Evolutionary conservation across 2,888 invertebrate species (phyloP).

Genomic region (Metopia argyrocephala): DNA sequence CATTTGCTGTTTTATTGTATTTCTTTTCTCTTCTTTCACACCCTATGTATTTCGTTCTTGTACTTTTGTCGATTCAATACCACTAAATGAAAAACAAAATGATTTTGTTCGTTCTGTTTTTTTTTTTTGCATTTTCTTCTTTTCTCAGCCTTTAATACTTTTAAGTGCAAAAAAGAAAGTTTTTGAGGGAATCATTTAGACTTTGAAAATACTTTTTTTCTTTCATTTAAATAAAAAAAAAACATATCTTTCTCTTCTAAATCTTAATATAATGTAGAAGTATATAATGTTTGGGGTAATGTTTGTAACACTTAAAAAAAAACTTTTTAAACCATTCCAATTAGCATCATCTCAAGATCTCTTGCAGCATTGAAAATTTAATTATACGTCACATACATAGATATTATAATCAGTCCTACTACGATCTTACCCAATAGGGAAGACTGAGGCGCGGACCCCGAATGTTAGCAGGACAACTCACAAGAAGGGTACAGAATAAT

Average conservation of each 20-base stretch:
- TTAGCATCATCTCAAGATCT: too few species aligned
- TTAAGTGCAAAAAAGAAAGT: constrained; percentile 17
- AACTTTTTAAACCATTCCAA: too few species aligned
- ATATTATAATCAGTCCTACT: too few species aligned
- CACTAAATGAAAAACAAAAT: constrained; percentile 3
- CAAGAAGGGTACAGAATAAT: too few species aligned
- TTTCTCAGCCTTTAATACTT: constrained; percentile 13
- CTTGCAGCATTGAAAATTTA: too few species aligned
- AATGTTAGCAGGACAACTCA: too few species aligned
- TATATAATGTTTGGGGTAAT: background rate
- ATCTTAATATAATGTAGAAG: too few species aligned
- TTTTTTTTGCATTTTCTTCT: constrained; percentile 5
- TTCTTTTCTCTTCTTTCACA: background rate
- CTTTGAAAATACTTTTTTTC: background rate
- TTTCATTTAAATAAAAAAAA: too few species aligned
- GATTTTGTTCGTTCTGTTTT: constrained; percentile 21
- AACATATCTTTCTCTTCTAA: background rate
- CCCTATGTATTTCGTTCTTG: background rate
- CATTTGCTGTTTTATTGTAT: background rate
- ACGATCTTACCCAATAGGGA: too few species aligned
- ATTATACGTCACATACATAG: too few species aligned
- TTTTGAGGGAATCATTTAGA: constrained; percentile 12
- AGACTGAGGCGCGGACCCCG: too few species aligned
- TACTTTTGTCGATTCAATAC: constrained; percentile 3
- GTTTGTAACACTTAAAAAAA: too few species aligned